Conservation (phyloP, 37 sponge, comb jelly and placozoan species). For the Amphimedon queenslandica region DNA sequence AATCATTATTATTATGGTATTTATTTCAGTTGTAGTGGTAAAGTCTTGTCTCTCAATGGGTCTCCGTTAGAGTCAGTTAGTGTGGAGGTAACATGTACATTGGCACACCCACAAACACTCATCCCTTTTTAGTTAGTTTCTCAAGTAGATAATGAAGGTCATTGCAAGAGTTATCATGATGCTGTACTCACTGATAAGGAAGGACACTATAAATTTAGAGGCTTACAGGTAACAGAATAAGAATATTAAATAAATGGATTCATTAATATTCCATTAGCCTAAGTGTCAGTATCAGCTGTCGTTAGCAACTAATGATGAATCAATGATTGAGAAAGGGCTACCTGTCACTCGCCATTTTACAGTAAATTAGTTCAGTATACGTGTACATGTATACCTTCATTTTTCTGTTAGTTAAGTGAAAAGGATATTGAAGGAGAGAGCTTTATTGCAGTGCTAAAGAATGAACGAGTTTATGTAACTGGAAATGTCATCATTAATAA, state of each 20-base stretch:
- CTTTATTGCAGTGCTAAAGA: slow-evolving; percentile 17
- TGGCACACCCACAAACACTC: no score
- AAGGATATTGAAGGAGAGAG: slow-evolving; percentile 29
- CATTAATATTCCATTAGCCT: neutral
- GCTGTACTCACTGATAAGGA: no score
- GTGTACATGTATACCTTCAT: neutral
- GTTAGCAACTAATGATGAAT: neutral
- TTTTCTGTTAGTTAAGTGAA: neutral
- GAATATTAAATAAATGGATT: no score
- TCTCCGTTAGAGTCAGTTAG: slow-evolving; percentile 34
- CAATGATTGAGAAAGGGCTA: neutral
- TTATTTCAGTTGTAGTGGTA: slow-evolving; percentile 60
- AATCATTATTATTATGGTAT: no score
- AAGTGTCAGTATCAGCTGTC: neutral
- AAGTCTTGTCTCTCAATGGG: slow-evolving; percentile 42
- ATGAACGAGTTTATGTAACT: slow-evolving; percentile 15
- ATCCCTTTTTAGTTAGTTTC: no score
- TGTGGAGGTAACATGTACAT: slow-evolving; percentile 57
- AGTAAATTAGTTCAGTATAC: no score
- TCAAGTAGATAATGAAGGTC: no score
- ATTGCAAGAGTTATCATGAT: no score
- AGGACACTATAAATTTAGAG: no score
- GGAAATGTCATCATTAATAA: slow-evolving; percentile 43
- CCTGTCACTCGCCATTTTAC: no score
- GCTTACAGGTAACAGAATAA: no score